phyloP scores from a whole-genome alignment of 2,888 invertebrate genomes.

The Cryptops parisi region DNA sequence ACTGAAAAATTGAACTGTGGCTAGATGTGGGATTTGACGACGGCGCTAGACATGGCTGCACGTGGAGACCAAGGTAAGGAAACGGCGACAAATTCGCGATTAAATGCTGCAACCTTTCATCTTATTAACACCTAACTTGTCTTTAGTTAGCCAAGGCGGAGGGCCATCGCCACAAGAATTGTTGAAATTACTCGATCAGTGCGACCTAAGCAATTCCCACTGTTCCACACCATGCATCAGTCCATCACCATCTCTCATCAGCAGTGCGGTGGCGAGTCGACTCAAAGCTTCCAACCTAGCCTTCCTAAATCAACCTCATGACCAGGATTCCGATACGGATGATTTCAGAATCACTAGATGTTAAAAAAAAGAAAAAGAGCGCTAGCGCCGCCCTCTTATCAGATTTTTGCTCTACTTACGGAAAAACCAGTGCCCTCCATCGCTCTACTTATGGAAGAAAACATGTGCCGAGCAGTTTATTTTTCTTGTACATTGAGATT shows the following conservation, averaged over 20 bases:
- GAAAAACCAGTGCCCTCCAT: too few species aligned
- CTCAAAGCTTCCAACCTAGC: constrained; percentile 32
- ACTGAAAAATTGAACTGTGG: constrained; percentile 23
- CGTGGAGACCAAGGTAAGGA: constrained; percentile 36
- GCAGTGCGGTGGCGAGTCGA: constrained; percentile 29
- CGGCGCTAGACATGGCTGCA: constrained; percentile 65
- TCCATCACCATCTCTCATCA: constrained; percentile 46
- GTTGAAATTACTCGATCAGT: constrained; percentile 77
- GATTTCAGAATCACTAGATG: constrained; percentile 15
- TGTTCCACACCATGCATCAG: constrained; percentile 66
- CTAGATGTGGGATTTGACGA: constrained; percentile 94
- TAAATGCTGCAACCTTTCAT: neutral
- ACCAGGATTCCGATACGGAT: constrained; percentile 17
- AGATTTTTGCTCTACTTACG: too few species aligned
- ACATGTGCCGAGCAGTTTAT: too few species aligned
- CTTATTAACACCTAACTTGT: constrained; percentile 2
- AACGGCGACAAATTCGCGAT: too few species aligned
- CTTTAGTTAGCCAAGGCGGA: constrained; percentile 48
- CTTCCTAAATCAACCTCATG: constrained; percentile 24
- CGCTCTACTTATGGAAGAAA: too few species aligned
- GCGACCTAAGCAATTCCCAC: constrained; percentile 72
- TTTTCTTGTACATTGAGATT: too few species aligned
- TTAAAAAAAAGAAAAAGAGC: too few species aligned
- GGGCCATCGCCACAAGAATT: constrained; percentile 90
- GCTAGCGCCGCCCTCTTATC: too few species aligned